phyloP scores from a whole-genome alignment of 2,113 vertebrate species.

The Thermophis baileyi region DNA sequence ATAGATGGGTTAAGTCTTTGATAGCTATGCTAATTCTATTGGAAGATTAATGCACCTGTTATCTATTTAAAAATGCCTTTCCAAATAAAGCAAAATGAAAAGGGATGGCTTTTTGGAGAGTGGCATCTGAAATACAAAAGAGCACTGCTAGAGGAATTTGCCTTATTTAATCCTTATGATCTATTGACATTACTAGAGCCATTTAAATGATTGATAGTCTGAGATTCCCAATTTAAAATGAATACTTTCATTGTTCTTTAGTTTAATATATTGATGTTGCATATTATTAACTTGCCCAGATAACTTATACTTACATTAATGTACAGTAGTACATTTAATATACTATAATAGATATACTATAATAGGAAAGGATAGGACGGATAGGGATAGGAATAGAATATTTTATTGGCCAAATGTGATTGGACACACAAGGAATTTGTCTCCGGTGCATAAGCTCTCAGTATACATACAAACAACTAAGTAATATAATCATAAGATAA shows the following conservation, averaged over 20 bases:
- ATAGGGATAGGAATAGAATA: neutral
- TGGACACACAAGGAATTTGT: neutral
- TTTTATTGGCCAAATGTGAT: neutral
- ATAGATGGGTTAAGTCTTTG: neutral
- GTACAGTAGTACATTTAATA: neutral
- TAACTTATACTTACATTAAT: neutral
- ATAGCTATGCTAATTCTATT: neutral
- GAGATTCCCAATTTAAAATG: neutral
- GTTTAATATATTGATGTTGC: neutral
- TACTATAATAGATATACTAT: neutral
- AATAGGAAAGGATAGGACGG: neutral
- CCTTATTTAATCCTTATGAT: neutral
- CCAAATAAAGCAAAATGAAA: neutral
- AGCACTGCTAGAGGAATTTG: neutral
- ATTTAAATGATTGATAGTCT: neutral
- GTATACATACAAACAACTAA: neutral
- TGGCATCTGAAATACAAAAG: neutral
- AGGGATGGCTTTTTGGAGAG: neutral
- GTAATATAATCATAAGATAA: neutral
- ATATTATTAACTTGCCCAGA: neutral
- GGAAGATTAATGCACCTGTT: neutral
- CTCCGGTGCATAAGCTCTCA: neutral
- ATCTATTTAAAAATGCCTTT: neutral
- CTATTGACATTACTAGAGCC: neutral
- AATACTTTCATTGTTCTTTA: neutral